phyloP scores from a whole-genome alignment of 1,140 invertebrate genomes.

The Drosophila sp. region DNA sequence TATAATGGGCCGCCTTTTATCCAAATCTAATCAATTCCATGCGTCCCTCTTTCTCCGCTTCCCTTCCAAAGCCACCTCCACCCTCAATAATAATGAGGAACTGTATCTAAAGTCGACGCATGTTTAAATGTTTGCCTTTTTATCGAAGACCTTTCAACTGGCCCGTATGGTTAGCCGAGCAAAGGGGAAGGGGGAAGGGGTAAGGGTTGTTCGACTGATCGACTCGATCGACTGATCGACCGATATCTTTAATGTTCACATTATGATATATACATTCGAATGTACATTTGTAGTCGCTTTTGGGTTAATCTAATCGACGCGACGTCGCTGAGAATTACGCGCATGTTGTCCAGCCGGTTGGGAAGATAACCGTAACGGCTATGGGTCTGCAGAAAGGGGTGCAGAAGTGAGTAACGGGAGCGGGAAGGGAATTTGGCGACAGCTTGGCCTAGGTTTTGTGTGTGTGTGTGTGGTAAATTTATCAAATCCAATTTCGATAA shows the following conservation, averaged over 20 bases:
- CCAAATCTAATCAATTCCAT: slow-evolving; percentile 78
- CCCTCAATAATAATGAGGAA: no score
- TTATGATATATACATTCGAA: slow-evolving; percentile 40
- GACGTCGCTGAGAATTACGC: slow-evolving; percentile 67
- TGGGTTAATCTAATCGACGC: slow-evolving; percentile 72
- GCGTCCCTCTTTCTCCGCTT: not conserved
- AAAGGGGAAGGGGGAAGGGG: slow-evolving; percentile 1
- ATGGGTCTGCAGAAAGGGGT: not conserved
- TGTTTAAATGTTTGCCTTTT: slow-evolving; percentile 17
- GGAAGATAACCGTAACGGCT: slow-evolving; percentile 60
- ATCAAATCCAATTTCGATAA: slow-evolving; percentile 69
- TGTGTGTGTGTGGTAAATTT: no score
- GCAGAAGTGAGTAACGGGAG: not conserved
- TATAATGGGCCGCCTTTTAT: slow-evolving; percentile 78
- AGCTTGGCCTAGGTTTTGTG: slow-evolving; percentile 15
- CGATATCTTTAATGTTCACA: slow-evolving; percentile 47
- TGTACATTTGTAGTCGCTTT: slow-evolving; percentile 2
- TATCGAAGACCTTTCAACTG: slow-evolving; percentile 42
- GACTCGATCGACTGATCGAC: slow-evolving; percentile 3
- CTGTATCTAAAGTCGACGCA: slow-evolving; percentile 18
- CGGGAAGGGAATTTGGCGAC: not conserved
- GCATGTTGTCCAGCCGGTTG: slow-evolving; percentile 46
- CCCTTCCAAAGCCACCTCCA: not conserved
- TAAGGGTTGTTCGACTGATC: slow-evolving; percentile 10
- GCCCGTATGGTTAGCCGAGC: slow-evolving; percentile 16